Evolutionary conservation across 2,113 vertebrate genomes (phyloP).

Genomic region (Fulica atra): DNA sequence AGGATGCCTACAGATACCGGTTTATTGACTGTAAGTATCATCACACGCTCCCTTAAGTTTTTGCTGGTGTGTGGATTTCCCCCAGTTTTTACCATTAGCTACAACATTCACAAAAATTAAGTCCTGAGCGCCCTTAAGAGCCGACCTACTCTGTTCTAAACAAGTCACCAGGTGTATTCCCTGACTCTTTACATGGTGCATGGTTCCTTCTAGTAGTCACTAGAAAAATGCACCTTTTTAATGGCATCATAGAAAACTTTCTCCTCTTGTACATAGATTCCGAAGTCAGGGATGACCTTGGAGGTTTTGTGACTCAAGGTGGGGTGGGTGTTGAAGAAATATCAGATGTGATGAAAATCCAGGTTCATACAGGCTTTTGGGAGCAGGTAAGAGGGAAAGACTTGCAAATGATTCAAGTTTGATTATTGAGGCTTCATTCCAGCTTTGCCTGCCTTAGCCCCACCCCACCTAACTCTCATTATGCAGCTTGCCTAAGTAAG

Average conservation of each 20-base stretch:
- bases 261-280: neutral
- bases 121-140: neutral
- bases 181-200: accelerated
- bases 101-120: neutral
- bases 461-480: neutral
- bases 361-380: neutral
- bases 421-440: neutral
- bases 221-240: neutral
- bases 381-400: neutral
- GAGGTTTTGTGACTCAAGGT: neutral
- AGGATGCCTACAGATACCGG: neutral
- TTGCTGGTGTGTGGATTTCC: neutral
- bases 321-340: neutral
- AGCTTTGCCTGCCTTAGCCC: neutral
- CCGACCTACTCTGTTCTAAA: neutral
- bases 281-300: neutral
- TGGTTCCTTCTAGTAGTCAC: accelerated
- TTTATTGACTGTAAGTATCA: neutral
- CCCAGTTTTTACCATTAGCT: neutral
- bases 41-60: neutral
- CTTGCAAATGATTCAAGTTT: neutral
- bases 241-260: neutral
- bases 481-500: neutral
- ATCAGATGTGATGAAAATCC: neutral
- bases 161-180: neutral